These are phyloP conservation scores for Volucella inanis DNA, from an alignment of 2,888 invertebrate genomes.

Conservation along the genomic window DNA sequence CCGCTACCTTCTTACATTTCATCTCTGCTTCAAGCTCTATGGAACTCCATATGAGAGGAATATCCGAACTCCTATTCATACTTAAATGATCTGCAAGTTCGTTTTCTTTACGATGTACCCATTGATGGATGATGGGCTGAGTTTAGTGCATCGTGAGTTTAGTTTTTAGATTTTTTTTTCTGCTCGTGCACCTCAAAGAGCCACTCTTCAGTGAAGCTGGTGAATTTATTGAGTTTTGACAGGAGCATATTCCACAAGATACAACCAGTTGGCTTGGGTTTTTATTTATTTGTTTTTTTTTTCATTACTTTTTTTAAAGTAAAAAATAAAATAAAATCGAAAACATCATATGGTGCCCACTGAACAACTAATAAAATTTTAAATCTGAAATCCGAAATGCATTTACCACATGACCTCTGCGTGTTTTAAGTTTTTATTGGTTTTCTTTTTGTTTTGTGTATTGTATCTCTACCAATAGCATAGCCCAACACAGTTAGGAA, in stretches of 20 bases:
- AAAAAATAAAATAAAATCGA: background rate
- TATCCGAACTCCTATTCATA: background rate
- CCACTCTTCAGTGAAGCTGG: slow-evolving; percentile 40
- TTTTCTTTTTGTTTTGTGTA: background rate
- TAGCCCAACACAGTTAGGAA: slow-evolving; percentile 17
- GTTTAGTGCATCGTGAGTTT: slow-evolving; percentile 58
- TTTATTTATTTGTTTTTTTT: no score
- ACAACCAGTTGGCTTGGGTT: slow-evolving; percentile 3
- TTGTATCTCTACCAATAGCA: slow-evolving; percentile 30
- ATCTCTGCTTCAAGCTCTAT: background rate
- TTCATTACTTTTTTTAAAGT: no score
- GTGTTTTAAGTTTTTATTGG: background rate
- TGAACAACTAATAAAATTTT: slow-evolving; percentile 12
- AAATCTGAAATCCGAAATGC: background rate
- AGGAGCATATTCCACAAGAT: slow-evolving; percentile 3
- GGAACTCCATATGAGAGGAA: no score
- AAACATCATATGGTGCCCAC: slow-evolving; percentile 21
- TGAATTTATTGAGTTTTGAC: slow-evolving; percentile 33
- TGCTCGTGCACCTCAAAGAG: slow-evolving; percentile 6
- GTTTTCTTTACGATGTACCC: slow-evolving; percentile 40
- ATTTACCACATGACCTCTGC: slow-evolving; percentile 18
- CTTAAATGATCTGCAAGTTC: slow-evolving; percentile 11
- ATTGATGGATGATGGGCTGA: slow-evolving; percentile 62
- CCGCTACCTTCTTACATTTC: slow-evolving; percentile 27
- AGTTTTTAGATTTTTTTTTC: slow-evolving; percentile 12